A percentile compares a stretch with the other conserved stretches of the same genome.
These are phyloP conservation scores for Distichodus sexfasciatus DNA, from an alignment of 2,797 vertebrate species.

Conservation along the genomic window DNA sequence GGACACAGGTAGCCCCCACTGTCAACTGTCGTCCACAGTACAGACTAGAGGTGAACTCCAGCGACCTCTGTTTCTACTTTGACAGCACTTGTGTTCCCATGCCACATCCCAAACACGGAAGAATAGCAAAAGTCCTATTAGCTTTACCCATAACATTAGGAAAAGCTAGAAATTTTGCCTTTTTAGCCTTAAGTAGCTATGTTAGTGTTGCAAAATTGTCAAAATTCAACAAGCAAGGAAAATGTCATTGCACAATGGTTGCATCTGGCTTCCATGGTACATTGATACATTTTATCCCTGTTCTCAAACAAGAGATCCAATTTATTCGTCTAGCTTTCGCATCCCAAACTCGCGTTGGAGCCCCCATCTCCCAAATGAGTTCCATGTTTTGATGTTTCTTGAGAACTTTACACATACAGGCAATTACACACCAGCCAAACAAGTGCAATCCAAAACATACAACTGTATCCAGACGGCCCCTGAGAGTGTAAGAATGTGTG, in stretches of 20 bases:
- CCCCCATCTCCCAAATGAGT: constrained; percentile 30
- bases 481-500: constrained; percentile 19
- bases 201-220: background rate
- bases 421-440: constrained; percentile 41
- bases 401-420: constrained; percentile 26
- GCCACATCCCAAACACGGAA: constrained; percentile 5
- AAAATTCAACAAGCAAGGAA: background rate
- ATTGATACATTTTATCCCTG: too few species aligned
- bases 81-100: constrained; percentile 28
- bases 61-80: constrained; percentile 42
- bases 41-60: constrained; percentile 53
- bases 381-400: constrained; percentile 27
- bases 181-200: too few species aligned
- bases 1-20: constrained; percentile 46
- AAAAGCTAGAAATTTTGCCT: too few species aligned
- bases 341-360: constrained; percentile 22
- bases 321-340: background rate
- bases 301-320: too few species aligned
- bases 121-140: constrained; percentile 14
- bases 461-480: constrained; percentile 27
- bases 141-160: too few species aligned
- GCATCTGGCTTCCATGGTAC: background rate
- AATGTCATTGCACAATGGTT: background rate
- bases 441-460: constrained; percentile 39
- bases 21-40: constrained; percentile 41